Evolutionary conservation across 2,888 invertebrate species (phyloP).

Genomic region (Nephrotoma flavescens): DNA sequence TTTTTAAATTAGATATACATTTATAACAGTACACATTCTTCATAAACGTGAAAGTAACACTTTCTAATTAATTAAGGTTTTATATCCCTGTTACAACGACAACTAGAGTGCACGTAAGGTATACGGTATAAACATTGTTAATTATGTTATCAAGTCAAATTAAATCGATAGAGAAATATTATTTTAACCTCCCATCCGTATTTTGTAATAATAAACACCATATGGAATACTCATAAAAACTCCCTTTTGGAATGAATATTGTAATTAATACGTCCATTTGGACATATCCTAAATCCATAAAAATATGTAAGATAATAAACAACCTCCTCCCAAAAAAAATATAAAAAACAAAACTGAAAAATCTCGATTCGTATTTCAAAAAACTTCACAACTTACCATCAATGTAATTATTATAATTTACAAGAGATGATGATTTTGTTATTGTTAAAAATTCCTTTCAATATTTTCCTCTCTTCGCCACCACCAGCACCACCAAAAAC

Average conservation of each 20-base stretch:
- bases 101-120: too few species aligned
- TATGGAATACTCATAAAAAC: background rate
- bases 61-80: too few species aligned
- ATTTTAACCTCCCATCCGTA: background rate
- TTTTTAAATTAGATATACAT: too few species aligned
- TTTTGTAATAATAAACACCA: background rate
- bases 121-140: too few species aligned
- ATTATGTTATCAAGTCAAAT: too few species aligned
- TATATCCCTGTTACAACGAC: too few species aligned
- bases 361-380: background rate
- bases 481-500: background rate
- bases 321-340: background rate
- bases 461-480: background rate
- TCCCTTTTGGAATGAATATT: background rate
- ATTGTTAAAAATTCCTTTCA: background rate
- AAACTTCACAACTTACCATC: background rate
- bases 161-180: background rate
- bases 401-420: background rate
- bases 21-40: too few species aligned
- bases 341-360: background rate
- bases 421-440: background rate
- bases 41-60: too few species aligned
- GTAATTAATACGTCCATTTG: background rate
- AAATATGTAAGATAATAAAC: background rate
- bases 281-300: background rate